Conservation (phyloP, 2,888 invertebrate species). For the Xestia xanthographa region DNA sequence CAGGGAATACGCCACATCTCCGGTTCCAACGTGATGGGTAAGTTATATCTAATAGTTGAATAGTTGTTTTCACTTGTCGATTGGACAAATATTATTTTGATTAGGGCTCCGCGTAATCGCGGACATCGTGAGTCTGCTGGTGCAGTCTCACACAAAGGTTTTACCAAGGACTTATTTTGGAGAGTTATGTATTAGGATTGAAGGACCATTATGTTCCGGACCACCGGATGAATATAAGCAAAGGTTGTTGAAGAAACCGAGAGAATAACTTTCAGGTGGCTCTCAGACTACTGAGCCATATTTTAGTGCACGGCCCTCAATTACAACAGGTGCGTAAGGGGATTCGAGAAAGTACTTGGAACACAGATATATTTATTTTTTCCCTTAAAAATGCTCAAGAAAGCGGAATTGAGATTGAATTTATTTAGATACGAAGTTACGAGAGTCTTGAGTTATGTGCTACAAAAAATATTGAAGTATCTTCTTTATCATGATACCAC, state of each 20-base stretch:
- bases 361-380: conserved; percentile 53
- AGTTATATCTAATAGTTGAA: too few species aligned
- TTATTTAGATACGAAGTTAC: conserved; percentile 50
- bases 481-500: neutral
- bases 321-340: conserved; percentile 68
- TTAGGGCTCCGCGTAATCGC: too few species aligned
- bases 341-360: conserved; percentile 55
- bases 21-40: too few species aligned
- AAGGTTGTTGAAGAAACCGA: conserved; percentile 55
- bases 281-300: conserved; percentile 63
- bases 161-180: neutral
- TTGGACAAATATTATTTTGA: too few species aligned
- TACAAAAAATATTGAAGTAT: conserved; percentile 35
- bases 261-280: conserved; percentile 61
- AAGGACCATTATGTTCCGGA: conserved; percentile 42
- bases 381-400: conserved; percentile 60
- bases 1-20: too few species aligned
- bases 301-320: conserved; percentile 68
- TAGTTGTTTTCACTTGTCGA: too few species aligned
- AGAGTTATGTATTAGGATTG: neutral
- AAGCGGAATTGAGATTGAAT: conserved; percentile 60
- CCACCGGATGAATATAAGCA: conserved; percentile 65
- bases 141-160: too few species aligned
- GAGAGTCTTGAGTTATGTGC: conserved; percentile 41
- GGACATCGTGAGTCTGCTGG: too few species aligned